phyloP scores from a whole-genome alignment of 1,140 invertebrate genomes.

The Varroa destructor region DNA sequence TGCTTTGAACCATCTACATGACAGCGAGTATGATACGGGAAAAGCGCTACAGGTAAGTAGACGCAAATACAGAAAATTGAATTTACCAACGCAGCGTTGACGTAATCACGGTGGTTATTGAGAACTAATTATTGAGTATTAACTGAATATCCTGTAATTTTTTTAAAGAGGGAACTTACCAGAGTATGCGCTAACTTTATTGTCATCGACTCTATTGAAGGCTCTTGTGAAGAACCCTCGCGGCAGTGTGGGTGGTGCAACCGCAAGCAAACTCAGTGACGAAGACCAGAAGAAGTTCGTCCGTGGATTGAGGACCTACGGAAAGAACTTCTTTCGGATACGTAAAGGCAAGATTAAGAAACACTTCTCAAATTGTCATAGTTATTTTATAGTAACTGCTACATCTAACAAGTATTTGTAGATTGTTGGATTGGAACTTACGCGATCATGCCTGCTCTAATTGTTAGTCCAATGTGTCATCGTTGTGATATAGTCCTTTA shows the following conservation, averaged over 20 bases:
- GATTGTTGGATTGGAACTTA: no score
- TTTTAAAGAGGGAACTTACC: no score
- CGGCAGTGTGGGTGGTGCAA: neutral
- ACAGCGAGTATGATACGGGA: slow-evolving; percentile 84
- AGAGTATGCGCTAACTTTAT: slow-evolving; percentile 30
- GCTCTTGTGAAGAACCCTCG: slow-evolving; percentile 26
- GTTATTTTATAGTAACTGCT: no score
- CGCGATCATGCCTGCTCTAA: no score
- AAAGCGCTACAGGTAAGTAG: slow-evolving; percentile 64
- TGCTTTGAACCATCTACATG: slow-evolving; percentile 70
- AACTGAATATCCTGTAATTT: no score
- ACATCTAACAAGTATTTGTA: no score
- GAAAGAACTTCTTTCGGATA: slow-evolving; percentile 98
- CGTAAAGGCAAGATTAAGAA: slow-evolving; percentile 47
- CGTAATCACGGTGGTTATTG: no score
- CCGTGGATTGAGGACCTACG: slow-evolving; percentile 90
- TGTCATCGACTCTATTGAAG: slow-evolving; percentile 32
- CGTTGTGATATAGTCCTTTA: no score
- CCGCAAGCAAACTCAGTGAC: slow-evolving; percentile 17
- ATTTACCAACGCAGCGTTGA: slow-evolving; percentile 37
- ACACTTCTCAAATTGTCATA: no score
- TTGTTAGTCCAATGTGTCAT: no score
- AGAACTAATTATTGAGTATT: no score
- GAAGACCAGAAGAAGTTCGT: slow-evolving; percentile 71
- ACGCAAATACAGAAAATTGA: slow-evolving; percentile 29